phyloP scores from a whole-genome alignment of 2,797 vertebrate genomes.

The Distichodus sexfasciatus region DNA sequence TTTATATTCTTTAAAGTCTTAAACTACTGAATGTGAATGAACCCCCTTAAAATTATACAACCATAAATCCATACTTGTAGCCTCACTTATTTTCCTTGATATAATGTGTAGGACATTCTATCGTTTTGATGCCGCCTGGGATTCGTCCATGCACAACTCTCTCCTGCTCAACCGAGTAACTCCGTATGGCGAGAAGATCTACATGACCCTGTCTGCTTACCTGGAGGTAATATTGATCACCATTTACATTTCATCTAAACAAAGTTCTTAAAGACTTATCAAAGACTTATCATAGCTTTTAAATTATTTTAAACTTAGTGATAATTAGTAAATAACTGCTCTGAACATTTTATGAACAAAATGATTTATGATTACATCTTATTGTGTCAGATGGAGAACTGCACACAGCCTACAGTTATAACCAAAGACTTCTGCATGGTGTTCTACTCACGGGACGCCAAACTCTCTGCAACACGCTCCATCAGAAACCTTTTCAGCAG shows the following conservation, averaged over 20 bases:
- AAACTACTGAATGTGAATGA: background rate
- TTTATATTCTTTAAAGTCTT: background rate
- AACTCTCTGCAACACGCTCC: conserved; percentile 89
- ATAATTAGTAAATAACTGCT: background rate
- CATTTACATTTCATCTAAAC: no score
- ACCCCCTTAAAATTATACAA: no score
- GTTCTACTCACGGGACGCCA: conserved; percentile 94
- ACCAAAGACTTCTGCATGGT: conserved; percentile 99
- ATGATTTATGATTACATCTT: background rate
- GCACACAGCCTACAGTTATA: conserved; percentile 89
- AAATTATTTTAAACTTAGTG: no score
- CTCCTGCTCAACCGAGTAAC: conserved; percentile 94
- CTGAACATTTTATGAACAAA: background rate
- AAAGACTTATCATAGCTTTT: background rate
- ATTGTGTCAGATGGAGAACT: conserved; percentile 87
- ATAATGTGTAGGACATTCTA: conserved; percentile 83
- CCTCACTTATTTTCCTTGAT: background rate
- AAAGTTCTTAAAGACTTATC: no score
- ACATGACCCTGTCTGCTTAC: conserved; percentile 96
- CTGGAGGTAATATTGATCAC: conserved; percentile 87
- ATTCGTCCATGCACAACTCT: conserved; percentile 98
- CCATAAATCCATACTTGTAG: background rate
- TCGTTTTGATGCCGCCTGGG: conserved; percentile 94
- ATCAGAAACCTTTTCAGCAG: conserved; percentile 94
- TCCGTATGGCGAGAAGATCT: conserved; percentile 95